These are phyloP conservation scores for Unio delphinus DNA, from an alignment of 2,888 invertebrate species.

Conservation along the genomic window DNA sequence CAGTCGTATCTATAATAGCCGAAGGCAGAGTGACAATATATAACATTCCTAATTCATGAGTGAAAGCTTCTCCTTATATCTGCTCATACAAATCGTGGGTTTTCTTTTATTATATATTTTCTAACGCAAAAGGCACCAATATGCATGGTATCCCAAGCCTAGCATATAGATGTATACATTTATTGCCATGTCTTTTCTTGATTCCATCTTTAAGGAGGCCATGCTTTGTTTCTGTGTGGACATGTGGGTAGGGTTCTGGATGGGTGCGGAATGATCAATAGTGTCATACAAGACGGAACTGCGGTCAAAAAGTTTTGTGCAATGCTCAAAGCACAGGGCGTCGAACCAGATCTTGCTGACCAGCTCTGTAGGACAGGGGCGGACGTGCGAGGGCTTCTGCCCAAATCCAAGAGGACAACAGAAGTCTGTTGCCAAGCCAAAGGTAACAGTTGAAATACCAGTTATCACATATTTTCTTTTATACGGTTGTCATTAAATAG, in stretches of 20 bases:
- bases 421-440: constrained; percentile 22
- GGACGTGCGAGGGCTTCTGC: constrained; percentile 40
- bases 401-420: constrained; percentile 35
- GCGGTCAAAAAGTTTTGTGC: constrained; percentile 69
- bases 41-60: too few species aligned
- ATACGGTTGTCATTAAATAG: too few species aligned
- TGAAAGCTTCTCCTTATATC: too few species aligned
- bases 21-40: too few species aligned
- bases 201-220: constrained; percentile 65
- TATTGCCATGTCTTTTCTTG: too few species aligned
- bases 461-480: too few species aligned
- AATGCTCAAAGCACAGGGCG: constrained; percentile 65
- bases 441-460: constrained; percentile 23
- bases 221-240: constrained; percentile 68
- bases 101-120: too few species aligned
- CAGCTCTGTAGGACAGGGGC: constrained; percentile 41
- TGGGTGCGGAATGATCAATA: constrained; percentile 65
- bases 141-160: too few species aligned
- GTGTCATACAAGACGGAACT: constrained; percentile 69
- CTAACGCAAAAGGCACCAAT: too few species aligned
- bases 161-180: too few species aligned
- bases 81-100: too few species aligned
- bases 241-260: constrained; percentile 56
- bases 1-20: too few species aligned
- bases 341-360: constrained; percentile 41